Evolutionary conservation across 37 sponge, comb jelly and placozoan species (phyloP).

Genomic region (Chondrosia reniformis): DNA sequence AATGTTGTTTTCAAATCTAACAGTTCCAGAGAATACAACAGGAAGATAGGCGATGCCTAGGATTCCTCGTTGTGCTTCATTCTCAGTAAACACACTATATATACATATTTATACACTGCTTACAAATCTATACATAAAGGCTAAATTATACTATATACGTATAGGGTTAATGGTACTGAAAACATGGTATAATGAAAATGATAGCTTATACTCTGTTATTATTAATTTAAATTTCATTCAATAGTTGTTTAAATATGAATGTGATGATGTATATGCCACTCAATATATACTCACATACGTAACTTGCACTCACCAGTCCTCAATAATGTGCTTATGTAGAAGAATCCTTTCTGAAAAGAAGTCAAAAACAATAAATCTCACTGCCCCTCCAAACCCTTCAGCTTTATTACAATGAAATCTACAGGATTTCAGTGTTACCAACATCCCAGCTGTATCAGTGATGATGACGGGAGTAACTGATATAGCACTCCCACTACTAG

Average conservation of each 20-base stretch:
- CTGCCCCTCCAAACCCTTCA: constrained; percentile 16
- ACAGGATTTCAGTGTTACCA: not conserved
- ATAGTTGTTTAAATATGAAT: too few relatives aligned
- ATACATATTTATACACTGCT: too few relatives aligned
- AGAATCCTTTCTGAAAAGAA: not conserved
- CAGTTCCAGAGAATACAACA: not conserved
- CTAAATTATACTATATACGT: too few relatives aligned
- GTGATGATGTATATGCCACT: not conserved
- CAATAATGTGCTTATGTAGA: not conserved
- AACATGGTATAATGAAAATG: too few relatives aligned
- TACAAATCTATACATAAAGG: too few relatives aligned
- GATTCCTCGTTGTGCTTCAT: not conserved
- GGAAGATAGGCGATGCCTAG: not conserved
- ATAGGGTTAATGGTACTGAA: too few relatives aligned
- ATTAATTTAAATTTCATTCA: too few relatives aligned
- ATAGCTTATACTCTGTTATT: too few relatives aligned
- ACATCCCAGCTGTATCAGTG: not conserved
- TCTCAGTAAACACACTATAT: not conserved
- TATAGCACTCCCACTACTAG: not conserved
- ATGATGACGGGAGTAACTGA: not conserved
- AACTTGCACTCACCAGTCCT: constrained; percentile 10
- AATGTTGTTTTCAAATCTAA: constrained; percentile 1
- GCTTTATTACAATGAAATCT: not conserved
- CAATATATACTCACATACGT: not conserved
- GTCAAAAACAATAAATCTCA: constrained; percentile 4